Evolutionary conservation across 1,140 invertebrate species (phyloP).

Genomic region (Matsumurasca onukii): DNA sequence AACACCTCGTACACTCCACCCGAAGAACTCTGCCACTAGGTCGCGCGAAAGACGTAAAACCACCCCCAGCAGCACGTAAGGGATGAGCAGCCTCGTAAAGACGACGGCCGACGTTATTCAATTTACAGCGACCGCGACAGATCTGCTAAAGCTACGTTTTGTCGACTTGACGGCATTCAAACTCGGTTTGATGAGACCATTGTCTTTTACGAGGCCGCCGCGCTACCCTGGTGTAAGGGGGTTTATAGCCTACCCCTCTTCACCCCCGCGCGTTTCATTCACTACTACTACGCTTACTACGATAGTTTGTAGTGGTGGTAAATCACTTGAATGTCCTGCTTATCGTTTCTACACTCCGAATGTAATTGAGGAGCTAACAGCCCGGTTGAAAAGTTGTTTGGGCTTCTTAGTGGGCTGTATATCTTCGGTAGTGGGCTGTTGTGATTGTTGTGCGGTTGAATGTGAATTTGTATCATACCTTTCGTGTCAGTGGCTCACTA

Average conservation of each 20-base stretch:
- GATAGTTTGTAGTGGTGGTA: too few species aligned
- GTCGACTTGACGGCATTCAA: conserved; percentile 29
- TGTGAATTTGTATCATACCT: too few species aligned
- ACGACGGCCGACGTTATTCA: conserved; percentile 26
- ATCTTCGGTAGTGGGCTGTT: too few species aligned
- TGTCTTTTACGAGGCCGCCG: conserved; percentile 27
- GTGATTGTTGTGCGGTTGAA: too few species aligned
- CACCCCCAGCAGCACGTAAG: too few species aligned
- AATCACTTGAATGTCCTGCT: neutral
- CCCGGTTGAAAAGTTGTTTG: conserved; percentile 20
- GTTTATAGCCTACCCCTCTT: neutral
- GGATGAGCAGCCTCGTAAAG: too few species aligned
- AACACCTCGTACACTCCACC: too few species aligned
- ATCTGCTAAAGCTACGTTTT: conserved; percentile 25
- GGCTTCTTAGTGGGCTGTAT: too few species aligned
- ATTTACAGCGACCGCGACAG: conserved; percentile 14
- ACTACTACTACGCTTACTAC: too few species aligned
- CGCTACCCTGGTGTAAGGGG: neutral
- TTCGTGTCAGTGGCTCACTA: too few species aligned
- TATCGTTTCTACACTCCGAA: neutral
- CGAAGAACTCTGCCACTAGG: too few species aligned
- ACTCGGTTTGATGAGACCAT: conserved; percentile 24
- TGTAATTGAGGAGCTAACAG: conserved; percentile 9
- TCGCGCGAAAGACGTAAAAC: too few species aligned
- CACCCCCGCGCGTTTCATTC: neutral